Conservation (phyloP, 2,888 invertebrate species). For the Pachymerium ferrugineum region DNA sequence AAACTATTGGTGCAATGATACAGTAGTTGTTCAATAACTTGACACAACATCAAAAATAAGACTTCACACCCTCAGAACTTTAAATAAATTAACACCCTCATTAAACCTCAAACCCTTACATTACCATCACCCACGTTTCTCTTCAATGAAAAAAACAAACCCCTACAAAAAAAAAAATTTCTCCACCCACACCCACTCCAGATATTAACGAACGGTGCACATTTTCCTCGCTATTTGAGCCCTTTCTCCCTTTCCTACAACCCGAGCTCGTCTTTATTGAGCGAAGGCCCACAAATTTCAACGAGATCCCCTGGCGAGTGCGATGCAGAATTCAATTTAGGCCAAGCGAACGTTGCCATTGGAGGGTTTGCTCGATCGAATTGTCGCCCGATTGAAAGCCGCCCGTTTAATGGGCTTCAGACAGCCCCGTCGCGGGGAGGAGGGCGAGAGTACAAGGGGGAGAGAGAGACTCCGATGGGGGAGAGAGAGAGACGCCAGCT, state of each 20-base stretch:
- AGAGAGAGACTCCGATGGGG: background rate
- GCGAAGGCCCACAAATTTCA: constrained; percentile 23
- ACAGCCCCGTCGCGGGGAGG: constrained; percentile 2
- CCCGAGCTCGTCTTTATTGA: constrained; percentile 27
- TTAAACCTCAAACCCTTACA: background rate
- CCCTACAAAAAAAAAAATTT: background rate
- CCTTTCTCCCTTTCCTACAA: constrained; percentile 18
- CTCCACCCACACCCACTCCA: background rate
- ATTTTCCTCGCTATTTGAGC: constrained; percentile 27
- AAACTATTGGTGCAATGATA: too few species aligned
- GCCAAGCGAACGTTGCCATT: constrained; percentile 4
- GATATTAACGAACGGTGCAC: constrained; percentile 9
- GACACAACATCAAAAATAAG: too few species aligned
- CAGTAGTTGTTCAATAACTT: too few species aligned
- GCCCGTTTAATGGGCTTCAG: constrained; percentile 27
- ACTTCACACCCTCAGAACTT: too few species aligned
- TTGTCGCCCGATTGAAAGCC: constrained; percentile 27
- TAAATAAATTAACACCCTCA: too few species aligned
- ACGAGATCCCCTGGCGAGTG: constrained; percentile 25
- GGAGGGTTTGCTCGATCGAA: constrained; percentile 23
- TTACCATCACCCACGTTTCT: background rate
- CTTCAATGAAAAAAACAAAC: background rate
- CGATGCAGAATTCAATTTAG: constrained; percentile 22
- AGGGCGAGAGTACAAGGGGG: background rate
- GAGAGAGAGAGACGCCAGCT: constrained; percentile 2